A percentile compares a stretch with the other conserved stretches of the same genome.
phyloP scores from a whole-genome alignment of 2,797 vertebrate genomes.

The Tenualosa ilisha region DNA sequence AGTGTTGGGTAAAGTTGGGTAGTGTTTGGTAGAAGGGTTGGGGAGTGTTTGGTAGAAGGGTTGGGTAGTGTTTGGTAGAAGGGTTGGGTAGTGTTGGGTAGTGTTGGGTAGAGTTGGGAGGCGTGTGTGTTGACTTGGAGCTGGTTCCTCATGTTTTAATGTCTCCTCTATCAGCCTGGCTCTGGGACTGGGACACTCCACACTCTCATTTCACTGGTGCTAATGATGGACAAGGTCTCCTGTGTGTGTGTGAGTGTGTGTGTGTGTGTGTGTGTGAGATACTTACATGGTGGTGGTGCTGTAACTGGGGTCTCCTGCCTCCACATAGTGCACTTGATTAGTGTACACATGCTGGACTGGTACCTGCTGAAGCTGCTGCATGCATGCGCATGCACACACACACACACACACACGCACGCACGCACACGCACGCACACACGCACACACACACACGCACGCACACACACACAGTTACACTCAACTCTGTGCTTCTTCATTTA shows the following conservation, averaged over 20 bases:
- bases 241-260: neutral
- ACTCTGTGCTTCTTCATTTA: neutral
- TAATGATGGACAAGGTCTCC: neutral
- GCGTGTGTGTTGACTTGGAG: neutral
- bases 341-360: slow-evolving; percentile 90
- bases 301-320: slow-evolving; percentile 86
- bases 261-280: neutral
- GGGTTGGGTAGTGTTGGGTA: neutral
- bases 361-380: slow-evolving; percentile 87
- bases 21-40: neutral
- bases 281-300: slow-evolving; percentile 90
- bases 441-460: slow-evolving; percentile 26
- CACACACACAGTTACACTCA: neutral
- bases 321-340: slow-evolving; percentile 93
- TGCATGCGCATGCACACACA: slow-evolving; percentile 17
- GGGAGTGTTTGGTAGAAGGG: neutral
- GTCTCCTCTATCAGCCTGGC: no score
- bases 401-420: slow-evolving; percentile 23
- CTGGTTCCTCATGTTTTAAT: neutral
- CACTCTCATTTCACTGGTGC: no score
- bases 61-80: neutral
- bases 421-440: slow-evolving; percentile 30
- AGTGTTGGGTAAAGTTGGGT: neutral
- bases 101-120: neutral
- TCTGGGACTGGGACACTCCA: no score